Percentiles rank a stretch among this genome's conserved stretches.
These are phyloP conservation scores for Ormyrus rosae DNA, from an alignment of 2,888 invertebrate species.

Conservation along the genomic window DNA sequence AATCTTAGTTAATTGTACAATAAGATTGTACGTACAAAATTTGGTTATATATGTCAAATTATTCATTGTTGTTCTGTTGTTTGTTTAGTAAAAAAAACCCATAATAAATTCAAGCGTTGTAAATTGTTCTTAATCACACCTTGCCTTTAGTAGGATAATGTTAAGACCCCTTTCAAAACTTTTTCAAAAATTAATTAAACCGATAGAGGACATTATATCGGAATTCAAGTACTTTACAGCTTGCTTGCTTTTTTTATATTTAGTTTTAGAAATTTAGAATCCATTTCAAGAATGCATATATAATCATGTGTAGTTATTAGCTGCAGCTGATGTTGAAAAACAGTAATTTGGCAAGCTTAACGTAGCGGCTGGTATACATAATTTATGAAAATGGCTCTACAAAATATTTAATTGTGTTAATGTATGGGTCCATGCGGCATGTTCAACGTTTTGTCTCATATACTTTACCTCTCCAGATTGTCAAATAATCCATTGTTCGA, in stretches of 20 bases:
- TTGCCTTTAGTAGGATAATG: too few species aligned
- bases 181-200: too few species aligned
- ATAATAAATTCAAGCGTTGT: too few species aligned
- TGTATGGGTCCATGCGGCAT: background rate
- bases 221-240: too few species aligned
- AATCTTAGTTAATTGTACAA: background rate
- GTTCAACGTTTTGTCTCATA: too few species aligned
- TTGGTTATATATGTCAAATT: slow-evolving; percentile 4
- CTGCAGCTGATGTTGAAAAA: background rate
- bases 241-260: too few species aligned
- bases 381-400: background rate
- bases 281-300: too few species aligned
- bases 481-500: too few species aligned
- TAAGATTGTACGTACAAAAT: slow-evolving; percentile 1
- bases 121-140: too few species aligned
- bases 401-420: background rate
- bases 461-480: too few species aligned
- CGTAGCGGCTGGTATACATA: background rate
- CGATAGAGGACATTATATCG: too few species aligned
- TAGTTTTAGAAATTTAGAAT: too few species aligned
- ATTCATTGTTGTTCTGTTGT: slow-evolving; percentile 24
- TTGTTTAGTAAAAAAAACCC: slow-evolving; percentile 27
- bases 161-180: background rate
- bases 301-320: background rate
- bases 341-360: background rate